phyloP scores from a whole-genome alignment of 1,140 invertebrate species.

The Pinna nobilis region DNA sequence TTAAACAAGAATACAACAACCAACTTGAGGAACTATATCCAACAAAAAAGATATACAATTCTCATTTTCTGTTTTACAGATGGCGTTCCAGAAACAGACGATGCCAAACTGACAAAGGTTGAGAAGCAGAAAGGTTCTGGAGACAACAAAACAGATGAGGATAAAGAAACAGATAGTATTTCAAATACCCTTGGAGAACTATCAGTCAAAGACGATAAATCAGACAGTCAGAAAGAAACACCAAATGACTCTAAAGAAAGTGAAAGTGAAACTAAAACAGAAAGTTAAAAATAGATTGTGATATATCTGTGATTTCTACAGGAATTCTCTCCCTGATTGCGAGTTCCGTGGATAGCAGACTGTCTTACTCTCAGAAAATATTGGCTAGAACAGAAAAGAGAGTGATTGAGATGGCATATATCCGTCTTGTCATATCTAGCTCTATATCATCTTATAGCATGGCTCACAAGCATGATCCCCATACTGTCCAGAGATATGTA shows the following conservation, averaged over 20 bases:
- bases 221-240: slow-evolving; percentile 17
- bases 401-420: too few relatives aligned
- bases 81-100: slow-evolving; percentile 19
- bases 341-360: too few relatives aligned
- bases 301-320: too few relatives aligned
- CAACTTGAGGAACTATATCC: not conserved
- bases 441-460: too few relatives aligned
- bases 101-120: not conserved
- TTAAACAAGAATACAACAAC: not conserved
- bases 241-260: slow-evolving; percentile 2
- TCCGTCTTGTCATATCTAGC: too few relatives aligned
- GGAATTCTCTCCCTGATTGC: too few relatives aligned
- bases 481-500: too few relatives aligned
- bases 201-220: slow-evolving; percentile 11
- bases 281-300: too few relatives aligned
- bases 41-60: not conserved
- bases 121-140: not conserved
- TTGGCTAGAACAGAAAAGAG: too few relatives aligned
- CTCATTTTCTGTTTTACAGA: not conserved
- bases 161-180: slow-evolving; percentile 2
- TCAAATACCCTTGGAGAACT: slow-evolving; percentile 10
- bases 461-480: too few relatives aligned
- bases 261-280: not conserved
- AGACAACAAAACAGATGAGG: slow-evolving; percentile 17
- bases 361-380: too few relatives aligned